phyloP scores from a whole-genome alignment of 2,888 invertebrate species.

The Eristalis arbustorum region DNA sequence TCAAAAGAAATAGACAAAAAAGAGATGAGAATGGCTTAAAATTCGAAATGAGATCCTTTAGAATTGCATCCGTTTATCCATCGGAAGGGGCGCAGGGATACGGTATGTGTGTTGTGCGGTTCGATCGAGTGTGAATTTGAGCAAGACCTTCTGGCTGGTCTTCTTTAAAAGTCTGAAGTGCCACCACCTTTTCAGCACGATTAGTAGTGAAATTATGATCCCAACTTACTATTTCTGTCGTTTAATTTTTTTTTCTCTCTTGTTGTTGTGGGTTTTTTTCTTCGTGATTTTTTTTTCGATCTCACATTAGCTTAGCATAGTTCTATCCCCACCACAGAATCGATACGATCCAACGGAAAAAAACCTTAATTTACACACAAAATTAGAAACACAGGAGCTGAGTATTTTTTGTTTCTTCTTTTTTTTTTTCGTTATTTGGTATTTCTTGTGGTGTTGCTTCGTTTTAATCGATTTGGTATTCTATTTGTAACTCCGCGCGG shows the following conservation, averaged over 20 bases:
- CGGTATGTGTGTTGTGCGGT: too few species aligned
- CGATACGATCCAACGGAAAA: slow-evolving; percentile 52
- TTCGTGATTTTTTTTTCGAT: slow-evolving; percentile 1
- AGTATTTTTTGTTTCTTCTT: slow-evolving; percentile 1
- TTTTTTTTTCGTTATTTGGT: not conserved
- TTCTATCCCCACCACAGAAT: slow-evolving; percentile 57
- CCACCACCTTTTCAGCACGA: slow-evolving; percentile 60
- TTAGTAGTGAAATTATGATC: slow-evolving; percentile 67
- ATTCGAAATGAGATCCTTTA: not conserved
- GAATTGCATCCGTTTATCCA: not conserved
- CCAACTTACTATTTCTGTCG: slow-evolving; percentile 62
- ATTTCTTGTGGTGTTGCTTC: not conserved
- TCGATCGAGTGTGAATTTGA: not conserved
- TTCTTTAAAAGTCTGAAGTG: not conserved
- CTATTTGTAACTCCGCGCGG: slow-evolving; percentile 47
- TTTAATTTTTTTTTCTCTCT: not conserved
- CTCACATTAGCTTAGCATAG: slow-evolving; percentile 63
- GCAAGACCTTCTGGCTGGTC: not conserved
- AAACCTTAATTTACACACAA: slow-evolving; percentile 52
- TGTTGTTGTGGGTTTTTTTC: slow-evolving; percentile 9
- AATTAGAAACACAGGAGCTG: slow-evolving; percentile 20
- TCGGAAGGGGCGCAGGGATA: not conserved
- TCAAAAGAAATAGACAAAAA: not conserved
- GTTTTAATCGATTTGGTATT: slow-evolving; percentile 21
- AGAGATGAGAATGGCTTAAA: not conserved